Conservation (phyloP, 2,113 vertebrate species). For the Ammodytes marinus region DNA sequence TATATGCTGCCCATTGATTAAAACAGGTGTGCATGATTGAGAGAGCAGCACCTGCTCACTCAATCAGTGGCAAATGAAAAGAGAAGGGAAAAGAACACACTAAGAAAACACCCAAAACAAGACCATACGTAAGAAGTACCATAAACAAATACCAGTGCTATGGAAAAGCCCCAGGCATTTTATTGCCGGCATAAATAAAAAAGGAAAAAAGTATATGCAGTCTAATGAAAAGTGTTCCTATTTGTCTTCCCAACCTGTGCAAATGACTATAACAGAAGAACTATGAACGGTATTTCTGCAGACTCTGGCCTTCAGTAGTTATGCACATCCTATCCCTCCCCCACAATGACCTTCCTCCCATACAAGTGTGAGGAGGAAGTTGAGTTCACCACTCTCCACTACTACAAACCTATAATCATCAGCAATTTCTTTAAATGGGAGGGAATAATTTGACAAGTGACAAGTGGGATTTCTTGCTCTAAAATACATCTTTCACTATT, state of each 20-base stretch:
- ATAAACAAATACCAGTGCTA: conserved; percentile 27
- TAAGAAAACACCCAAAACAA: too few species aligned
- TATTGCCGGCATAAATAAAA: conserved; percentile 8
- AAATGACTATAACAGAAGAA: conserved; percentile 38
- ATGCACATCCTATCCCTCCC: neutral
- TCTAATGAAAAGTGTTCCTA: neutral
- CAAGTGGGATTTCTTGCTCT: neutral
- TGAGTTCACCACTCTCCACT: conserved; percentile 15
- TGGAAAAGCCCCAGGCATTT: conserved; percentile 15
- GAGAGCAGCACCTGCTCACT: too few species aligned
- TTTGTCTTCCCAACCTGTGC: neutral
- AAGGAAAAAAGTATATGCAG: neutral
- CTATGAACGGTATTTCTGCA: conserved; percentile 36
- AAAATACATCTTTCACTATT: neutral
- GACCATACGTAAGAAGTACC: neutral
- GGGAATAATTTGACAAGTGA: neutral
- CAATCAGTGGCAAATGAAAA: too few species aligned
- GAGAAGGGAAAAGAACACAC: too few species aligned
- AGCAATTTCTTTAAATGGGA: conserved; percentile 2
- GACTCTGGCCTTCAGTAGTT: neutral
- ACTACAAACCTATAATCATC: conserved; percentile 19
- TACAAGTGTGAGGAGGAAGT: conserved; percentile 38
- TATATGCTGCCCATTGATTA: too few species aligned
- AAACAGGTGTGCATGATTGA: too few species aligned
- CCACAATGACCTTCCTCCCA: conserved; percentile 20